Percentiles rank a stretch among this genome's conserved stretches.
Conservation (phyloP, 2,113 vertebrate genomes). For the Gnathonemus longibarbis region DNA sequence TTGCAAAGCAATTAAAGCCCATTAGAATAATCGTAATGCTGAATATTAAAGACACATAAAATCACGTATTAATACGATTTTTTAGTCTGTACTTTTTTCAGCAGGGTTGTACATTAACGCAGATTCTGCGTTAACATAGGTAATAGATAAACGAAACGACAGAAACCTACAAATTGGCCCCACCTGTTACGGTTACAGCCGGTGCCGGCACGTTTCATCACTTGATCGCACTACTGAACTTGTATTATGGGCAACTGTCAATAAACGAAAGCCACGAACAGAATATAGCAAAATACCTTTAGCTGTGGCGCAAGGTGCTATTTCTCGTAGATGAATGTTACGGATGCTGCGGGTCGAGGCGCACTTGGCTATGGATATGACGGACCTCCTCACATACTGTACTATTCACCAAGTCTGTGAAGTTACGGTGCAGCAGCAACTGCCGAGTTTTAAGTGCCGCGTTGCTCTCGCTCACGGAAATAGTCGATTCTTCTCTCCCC, state of each 20-base stretch:
- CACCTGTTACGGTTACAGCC: not conserved
- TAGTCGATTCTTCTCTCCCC: not conserved
- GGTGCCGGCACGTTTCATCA: not conserved
- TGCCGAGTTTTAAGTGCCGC: slow-evolving; percentile 3
- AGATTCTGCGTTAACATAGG: not conserved
- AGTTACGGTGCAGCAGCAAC: slow-evolving; percentile 12
- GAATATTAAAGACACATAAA: not conserved
- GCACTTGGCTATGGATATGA: slow-evolving; percentile 18
- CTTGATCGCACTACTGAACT: not conserved
- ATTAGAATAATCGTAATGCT: not conserved
- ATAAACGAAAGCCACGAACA: slow-evolving; percentile 20
- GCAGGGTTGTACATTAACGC: not conserved
- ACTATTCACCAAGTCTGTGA: slow-evolving; percentile 17
- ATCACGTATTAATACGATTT: not conserved
- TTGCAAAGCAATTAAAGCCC: not conserved
- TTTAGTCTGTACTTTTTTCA: not conserved
- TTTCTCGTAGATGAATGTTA: slow-evolving; percentile 21
- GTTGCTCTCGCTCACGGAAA: slow-evolving; percentile 20
- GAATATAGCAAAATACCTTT: slow-evolving; percentile 27
- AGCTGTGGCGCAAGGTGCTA: slow-evolving; percentile 17
- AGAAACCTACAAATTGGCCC: not conserved
- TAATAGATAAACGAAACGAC: not conserved
- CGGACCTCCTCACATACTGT: slow-evolving; percentile 11
- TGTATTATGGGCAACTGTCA: slow-evolving; percentile 4
- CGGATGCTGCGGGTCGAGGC: slow-evolving; percentile 19